Conservation (phyloP, 2,888 invertebrate genomes). For the Tortricodes alternella region DNA sequence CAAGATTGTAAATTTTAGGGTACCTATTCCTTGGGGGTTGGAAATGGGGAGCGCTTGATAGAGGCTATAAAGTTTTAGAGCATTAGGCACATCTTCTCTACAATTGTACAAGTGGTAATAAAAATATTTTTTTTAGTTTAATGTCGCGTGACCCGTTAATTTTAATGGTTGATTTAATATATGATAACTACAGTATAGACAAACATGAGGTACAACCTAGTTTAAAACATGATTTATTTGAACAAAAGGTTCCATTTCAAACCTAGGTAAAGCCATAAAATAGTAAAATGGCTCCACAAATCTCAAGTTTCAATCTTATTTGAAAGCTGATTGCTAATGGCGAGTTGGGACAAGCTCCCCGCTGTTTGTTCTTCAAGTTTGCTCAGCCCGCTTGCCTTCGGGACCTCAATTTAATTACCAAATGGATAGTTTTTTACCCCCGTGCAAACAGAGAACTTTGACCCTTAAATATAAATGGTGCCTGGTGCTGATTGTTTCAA, state of each 20-base stretch:
- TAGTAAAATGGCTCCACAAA: background rate
- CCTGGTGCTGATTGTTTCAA: too few species aligned
- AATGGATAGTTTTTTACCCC: conserved; percentile 28
- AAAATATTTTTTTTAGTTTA: too few species aligned
- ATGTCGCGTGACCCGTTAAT: too few species aligned
- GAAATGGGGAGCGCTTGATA: background rate
- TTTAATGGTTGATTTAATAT: too few species aligned
- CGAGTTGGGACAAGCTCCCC: conserved; percentile 12
- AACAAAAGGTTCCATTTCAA: too few species aligned
- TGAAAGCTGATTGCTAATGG: conserved; percentile 22
- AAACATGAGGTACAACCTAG: too few species aligned
- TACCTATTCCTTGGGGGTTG: conserved; percentile 13
- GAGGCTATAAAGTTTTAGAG: conserved; percentile 2
- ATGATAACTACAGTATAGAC: too few species aligned
- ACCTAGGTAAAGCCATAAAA: too few species aligned
- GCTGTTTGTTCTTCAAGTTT: conserved; percentile 29
- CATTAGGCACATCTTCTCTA: background rate
- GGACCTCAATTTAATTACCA: conserved; percentile 30
- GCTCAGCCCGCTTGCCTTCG: conserved; percentile 2
- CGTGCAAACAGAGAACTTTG: conserved; percentile 2
- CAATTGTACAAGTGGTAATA: too few species aligned
- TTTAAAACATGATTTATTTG: too few species aligned
- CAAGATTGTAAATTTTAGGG: conserved; percentile 27
- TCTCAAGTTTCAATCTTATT: conserved; percentile 17
- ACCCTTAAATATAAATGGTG: background rate